Base-by-base conservation (phyloP, 2,888 invertebrate genomes). In the Tenthredo notha region DNA sequence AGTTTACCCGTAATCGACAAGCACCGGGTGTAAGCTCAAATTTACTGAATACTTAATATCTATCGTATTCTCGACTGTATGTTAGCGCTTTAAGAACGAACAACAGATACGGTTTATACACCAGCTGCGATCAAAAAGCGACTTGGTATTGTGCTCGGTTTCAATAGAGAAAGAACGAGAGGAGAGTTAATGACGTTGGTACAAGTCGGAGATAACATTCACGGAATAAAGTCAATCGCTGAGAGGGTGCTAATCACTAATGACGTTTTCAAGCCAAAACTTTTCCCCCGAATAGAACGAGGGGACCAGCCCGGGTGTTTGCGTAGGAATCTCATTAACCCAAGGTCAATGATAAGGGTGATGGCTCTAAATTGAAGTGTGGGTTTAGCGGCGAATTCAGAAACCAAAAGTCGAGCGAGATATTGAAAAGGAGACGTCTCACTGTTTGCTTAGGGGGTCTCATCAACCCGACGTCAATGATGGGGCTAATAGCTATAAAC, bases 221-320 rank as follows among this genome's bases (percentile, higher is more conserved):
- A 29, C 7, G 29, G 29, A 37, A 65, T 40, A 83, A 65, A 83
- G 67, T 50, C 67, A 50, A 83, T 83, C 61, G 61, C 21, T 37
- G 61, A 80, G 50, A 67, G 65, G 83, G 67, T 50, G 83, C 65
- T 83, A 83, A 83, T 83, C 83, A 83, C 70, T 83, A 83, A 83
- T 83, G 83, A 43, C 65, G 70, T 67, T 83, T 83, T 61, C 67
- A 83, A 47, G 67, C 83, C 29, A 70, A 78, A 80, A 80, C 33
- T 29, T 40, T 77, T 61, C 21, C n/a, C n/a, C 37, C 80, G 61
- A 80, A 61, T 25, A 37, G 40, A 54, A 54, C 50, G 47, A 50
- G 54, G 50, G 29, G 75, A 9, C 25, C 25, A 43, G 10, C 43
- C 18, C n/a, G 80, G 25, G 37, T 80, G 80, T 80, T 80, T 80